phyloP scores from a whole-genome alignment of 2,888 invertebrate genomes.

The Calliphora vomitoria region DNA sequence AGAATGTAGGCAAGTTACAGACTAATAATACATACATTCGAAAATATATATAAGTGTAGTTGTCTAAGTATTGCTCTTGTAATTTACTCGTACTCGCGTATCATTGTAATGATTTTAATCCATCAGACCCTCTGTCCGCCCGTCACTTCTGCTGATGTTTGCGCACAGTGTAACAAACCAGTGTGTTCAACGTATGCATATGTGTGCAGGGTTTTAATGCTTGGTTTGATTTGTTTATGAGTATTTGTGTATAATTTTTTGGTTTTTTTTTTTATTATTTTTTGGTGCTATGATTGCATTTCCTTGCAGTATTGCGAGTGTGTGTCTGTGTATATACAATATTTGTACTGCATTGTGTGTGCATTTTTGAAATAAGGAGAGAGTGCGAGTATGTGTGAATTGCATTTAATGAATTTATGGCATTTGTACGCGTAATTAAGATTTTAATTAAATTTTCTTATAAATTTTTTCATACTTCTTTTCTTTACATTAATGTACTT shows the following conservation, averaged over 20 bases:
- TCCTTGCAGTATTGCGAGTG: conserved; percentile 35
- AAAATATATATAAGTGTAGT: background rate
- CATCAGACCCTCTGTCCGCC: conserved; percentile 22
- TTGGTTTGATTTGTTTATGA: conserved; percentile 38
- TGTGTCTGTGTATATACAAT: background rate
- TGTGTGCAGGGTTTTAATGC: conserved; percentile 41
- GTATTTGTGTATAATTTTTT: conserved; percentile 4
- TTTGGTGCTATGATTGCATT: conserved; percentile 47
- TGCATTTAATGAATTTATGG: conserved; percentile 84
- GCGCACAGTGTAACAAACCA: conserved; percentile 15
- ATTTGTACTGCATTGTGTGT: conserved; percentile 36
- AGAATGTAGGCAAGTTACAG: conserved; percentile 12
- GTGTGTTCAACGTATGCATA: conserved; percentile 20
- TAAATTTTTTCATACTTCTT: conserved; percentile 47
- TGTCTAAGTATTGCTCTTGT: conserved; percentile 27
- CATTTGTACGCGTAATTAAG: conserved; percentile 82
- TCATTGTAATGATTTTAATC: conserved; percentile 57
- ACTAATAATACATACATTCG: no score
- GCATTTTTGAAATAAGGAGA: conserved; percentile 12
- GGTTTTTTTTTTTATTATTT: background rate
- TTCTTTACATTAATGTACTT: background rate
- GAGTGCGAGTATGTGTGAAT: conserved; percentile 77
- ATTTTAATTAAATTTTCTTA: conserved; percentile 83
- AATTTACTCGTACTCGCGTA: conserved; percentile 48
- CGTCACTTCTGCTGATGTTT: conserved; percentile 36